These are phyloP conservation scores for Ypsolopha sequella DNA, from an alignment of 2,888 invertebrate genomes.

Conservation along the genomic window DNA sequence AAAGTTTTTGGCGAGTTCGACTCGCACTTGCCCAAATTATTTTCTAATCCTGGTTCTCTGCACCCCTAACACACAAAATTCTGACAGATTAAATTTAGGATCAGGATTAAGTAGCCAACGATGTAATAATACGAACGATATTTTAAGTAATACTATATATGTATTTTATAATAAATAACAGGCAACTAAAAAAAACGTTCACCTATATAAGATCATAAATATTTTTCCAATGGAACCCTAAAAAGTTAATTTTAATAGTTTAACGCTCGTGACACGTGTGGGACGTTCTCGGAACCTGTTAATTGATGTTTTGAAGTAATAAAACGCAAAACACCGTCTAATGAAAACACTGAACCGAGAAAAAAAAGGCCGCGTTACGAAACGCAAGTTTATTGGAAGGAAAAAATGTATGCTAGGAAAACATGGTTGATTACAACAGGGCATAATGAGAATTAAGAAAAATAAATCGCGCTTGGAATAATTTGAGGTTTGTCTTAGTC, in stretches of 20 bases:
- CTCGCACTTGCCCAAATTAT: no score
- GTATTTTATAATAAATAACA: no score
- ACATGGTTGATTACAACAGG: neutral
- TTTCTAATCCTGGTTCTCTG: neutral
- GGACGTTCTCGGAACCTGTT: slow-evolving; percentile 50
- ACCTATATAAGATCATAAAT: no score
- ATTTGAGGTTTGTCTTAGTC: neutral
- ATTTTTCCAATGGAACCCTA: neutral
- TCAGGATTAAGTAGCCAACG: no score
- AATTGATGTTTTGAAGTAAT: slow-evolving; percentile 52
- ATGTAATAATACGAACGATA: no score
- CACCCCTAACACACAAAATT: no score
- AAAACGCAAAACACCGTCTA: slow-evolving; percentile 21
- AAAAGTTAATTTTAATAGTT: neutral
- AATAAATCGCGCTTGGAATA: neutral
- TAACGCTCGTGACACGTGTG: slow-evolving; percentile 24
- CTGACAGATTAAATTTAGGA: no score
- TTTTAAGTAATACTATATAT: no score
- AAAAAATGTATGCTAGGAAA: neutral
- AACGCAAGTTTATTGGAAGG: neutral
- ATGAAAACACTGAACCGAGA: neutral
- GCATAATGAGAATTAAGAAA: neutral
- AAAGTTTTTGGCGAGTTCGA: no score
- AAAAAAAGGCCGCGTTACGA: neutral
- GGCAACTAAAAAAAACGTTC: no score